Conservation (phyloP, 2,888 invertebrate genomes). For the Napeogenes inachia region DNA sequence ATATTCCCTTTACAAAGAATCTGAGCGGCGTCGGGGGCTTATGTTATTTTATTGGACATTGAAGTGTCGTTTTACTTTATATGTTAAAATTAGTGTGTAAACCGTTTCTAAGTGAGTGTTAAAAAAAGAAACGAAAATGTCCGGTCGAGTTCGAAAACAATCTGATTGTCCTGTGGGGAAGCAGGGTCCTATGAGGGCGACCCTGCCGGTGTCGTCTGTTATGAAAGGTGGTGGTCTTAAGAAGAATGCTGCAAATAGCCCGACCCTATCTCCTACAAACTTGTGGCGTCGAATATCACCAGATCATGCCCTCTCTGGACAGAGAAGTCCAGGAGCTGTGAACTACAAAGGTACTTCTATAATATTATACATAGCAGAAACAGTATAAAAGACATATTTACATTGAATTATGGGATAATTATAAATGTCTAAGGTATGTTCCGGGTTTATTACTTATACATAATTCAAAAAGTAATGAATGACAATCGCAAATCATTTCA, state of each 20-base stretch:
- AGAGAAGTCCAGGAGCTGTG: conserved; percentile 84
- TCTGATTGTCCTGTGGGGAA: conserved; percentile 79
- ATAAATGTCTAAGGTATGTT: too few relatives aligned
- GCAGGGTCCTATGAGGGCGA: conserved; percentile 85
- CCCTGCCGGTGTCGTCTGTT: conserved; percentile 85
- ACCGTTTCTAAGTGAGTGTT: conserved; percentile 40
- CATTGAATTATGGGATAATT: background rate
- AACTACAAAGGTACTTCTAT: conserved; percentile 78
- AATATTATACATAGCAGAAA: background rate
- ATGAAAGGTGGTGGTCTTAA: conserved; percentile 80
- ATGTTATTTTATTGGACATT: conserved; percentile 54
- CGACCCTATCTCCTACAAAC: conserved; percentile 81
- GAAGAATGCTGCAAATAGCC: conserved; percentile 79
- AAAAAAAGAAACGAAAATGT: conserved; percentile 62
- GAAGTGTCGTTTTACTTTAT: conserved; percentile 38
- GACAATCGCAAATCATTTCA: too few relatives aligned
- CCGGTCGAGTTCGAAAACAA: conserved; percentile 81
- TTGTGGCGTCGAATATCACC: conserved; percentile 83
- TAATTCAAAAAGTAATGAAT: too few relatives aligned
- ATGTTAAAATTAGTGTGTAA: conserved; percentile 42
- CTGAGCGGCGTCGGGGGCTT: conserved; percentile 63
- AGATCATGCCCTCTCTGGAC: conserved; percentile 82
- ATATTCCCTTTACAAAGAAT: conserved; percentile 65
- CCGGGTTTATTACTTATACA: too few relatives aligned
- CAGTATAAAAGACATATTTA: background rate